Percentiles rank a stretch among this genome's conserved stretches.
These are phyloP conservation scores for Xestia c-nigrum DNA, from an alignment of 2,888 invertebrate species.

Conservation along the genomic window DNA sequence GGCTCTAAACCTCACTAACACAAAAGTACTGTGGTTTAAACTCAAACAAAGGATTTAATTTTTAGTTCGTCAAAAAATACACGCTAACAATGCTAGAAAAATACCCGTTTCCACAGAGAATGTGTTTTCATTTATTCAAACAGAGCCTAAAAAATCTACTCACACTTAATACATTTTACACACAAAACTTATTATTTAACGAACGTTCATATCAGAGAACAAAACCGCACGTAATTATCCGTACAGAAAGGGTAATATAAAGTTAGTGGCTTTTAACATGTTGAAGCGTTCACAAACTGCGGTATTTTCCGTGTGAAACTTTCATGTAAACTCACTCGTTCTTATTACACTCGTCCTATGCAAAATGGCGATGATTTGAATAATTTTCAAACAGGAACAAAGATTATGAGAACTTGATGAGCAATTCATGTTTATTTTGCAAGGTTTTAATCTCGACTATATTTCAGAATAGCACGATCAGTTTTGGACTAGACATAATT, in stretches of 20 bases:
- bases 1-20: conserved; percentile 11
- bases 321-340: conserved; percentile 79
- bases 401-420: conserved; percentile 44
- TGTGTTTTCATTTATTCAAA: conserved; percentile 41
- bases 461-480: not conserved
- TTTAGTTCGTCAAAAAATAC: conserved; percentile 37
- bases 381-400: conserved; percentile 64
- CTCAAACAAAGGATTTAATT: conserved; percentile 31
- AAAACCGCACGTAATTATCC: conserved; percentile 80
- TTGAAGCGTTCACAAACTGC: conserved; percentile 85
- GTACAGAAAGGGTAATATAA: conserved; percentile 82
- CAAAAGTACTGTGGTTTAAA: conserved; percentile 14
- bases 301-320: conserved; percentile 80
- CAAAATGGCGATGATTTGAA: conserved; percentile 75
- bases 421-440: conserved; percentile 36
- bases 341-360: conserved; percentile 71
- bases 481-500: not conserved
- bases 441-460: not conserved
- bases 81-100: conserved; percentile 22
- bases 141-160: conserved; percentile 23
- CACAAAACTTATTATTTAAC: conserved; percentile 53
- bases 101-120: conserved; percentile 18
- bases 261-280: conserved; percentile 86
- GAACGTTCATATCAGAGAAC: conserved; percentile 60
- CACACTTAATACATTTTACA: conserved; percentile 34